Percentiles rank a stretch among this genome's conserved stretches.
phyloP scores from a whole-genome alignment of 1,140 invertebrate species.

The Sipha flava region DNA sequence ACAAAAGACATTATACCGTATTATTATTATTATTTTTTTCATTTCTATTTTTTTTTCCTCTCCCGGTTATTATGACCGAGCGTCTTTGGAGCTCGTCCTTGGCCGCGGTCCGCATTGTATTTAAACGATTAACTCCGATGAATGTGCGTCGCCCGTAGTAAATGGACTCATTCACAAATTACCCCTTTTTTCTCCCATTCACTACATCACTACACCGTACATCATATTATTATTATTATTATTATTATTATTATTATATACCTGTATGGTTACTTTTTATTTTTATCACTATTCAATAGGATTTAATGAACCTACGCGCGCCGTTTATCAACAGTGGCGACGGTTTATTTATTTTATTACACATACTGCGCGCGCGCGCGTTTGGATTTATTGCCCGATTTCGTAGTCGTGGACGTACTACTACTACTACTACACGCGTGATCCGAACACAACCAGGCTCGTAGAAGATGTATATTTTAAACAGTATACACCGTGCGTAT shows the following conservation, averaged over 20 bases:
- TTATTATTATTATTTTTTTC: not conserved
- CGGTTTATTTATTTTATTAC: not conserved
- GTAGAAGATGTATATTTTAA: too few species aligned
- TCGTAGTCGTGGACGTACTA: too few species aligned
- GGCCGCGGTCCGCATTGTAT: not conserved
- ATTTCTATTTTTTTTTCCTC: too few species aligned
- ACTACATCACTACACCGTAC: not conserved
- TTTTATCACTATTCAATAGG: not conserved
- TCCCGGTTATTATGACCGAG: not conserved
- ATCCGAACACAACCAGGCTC: too few species aligned
- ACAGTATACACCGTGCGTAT: too few species aligned
- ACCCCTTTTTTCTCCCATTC: slow-evolving; percentile 25
- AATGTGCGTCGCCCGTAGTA: not conserved
- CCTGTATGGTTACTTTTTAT: not conserved
- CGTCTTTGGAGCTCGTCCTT: not conserved
- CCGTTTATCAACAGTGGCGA: not conserved
- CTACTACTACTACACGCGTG: too few species aligned
- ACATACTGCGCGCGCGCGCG: not conserved
- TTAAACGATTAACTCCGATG: slow-evolving; percentile 17
- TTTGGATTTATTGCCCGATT: not conserved
- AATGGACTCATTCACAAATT: slow-evolving; percentile 31
- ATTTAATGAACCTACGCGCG: slow-evolving; percentile 24
- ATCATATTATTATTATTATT: too few species aligned
- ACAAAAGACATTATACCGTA: too few species aligned
- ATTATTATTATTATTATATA: too few species aligned